Percentiles rank a stretch among this genome's conserved stretches.
These are phyloP conservation scores for Parapsyche elsis DNA, from an alignment of 1,140 invertebrate species.

Conservation along the genomic window DNA sequence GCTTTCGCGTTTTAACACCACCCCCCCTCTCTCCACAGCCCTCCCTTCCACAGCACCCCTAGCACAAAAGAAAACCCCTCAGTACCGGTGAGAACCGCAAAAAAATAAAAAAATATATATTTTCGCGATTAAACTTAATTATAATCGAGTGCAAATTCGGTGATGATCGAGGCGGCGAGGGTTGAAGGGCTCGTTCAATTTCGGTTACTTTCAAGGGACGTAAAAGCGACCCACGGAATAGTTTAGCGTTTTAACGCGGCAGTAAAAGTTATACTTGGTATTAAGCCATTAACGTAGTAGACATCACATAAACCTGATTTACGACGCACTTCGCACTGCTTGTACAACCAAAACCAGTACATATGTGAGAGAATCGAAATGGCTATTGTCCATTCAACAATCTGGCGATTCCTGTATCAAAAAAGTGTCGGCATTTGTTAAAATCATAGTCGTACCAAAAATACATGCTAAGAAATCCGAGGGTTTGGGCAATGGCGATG, in stretches of 20 bases:
- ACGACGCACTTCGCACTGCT: constrained; percentile 34
- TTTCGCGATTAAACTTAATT: background rate
- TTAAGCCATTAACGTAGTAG: constrained; percentile 53
- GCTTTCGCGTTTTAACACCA: constrained; percentile 40
- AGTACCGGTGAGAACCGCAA: background rate
- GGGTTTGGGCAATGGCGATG: background rate
- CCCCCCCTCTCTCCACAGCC: background rate
- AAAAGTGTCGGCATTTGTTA: background rate
- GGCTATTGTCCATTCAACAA: background rate
- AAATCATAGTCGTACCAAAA: background rate
- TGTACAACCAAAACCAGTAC: background rate
- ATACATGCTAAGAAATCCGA: background rate
- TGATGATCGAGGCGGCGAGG: background rate
- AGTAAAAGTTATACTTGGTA: constrained; percentile 48
- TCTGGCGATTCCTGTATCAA: background rate
- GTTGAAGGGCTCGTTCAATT: background rate
- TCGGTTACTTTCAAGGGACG: background rate
- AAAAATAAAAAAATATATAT: background rate
- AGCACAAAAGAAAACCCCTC: background rate
- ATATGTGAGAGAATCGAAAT: background rate
- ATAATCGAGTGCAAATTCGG: constrained; percentile 1
- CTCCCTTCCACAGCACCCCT: too few species aligned
- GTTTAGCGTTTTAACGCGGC: constrained; percentile 41
- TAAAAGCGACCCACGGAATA: constrained; percentile 26
- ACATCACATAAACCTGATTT: constrained; percentile 51